These are phyloP conservation scores for Drosophila micromelanica DNA, from an alignment of 1,140 invertebrate genomes.

Conservation along the genomic window DNA sequence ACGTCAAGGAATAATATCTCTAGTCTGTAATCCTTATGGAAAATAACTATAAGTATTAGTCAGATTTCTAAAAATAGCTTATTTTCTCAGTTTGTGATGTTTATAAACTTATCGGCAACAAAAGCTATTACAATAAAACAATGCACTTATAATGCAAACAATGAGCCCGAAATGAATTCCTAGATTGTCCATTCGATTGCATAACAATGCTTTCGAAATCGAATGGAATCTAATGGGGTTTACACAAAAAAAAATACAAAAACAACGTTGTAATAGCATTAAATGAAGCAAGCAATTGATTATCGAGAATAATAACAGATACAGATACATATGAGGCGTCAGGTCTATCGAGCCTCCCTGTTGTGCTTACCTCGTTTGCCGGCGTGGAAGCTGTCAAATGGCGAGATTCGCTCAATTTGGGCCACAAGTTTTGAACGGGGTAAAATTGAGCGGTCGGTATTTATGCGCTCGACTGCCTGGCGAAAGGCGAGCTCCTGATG, in stretches of 20 bases:
- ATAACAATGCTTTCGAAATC: slow-evolving; percentile 53
- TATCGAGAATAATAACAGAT: slow-evolving; percentile 24
- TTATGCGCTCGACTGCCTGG: slow-evolving; percentile 95
- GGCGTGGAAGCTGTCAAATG: slow-evolving; percentile 95
- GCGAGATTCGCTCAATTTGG: slow-evolving; percentile 94
- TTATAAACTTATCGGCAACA: not conserved
- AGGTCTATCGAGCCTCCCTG: not conserved
- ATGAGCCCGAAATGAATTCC: not conserved
- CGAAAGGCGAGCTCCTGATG: slow-evolving; percentile 93
- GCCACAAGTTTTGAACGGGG: slow-evolving; percentile 92
- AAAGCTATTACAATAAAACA: not conserved
- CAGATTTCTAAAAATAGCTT: too few relatives aligned
- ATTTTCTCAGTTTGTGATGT: too few relatives aligned
- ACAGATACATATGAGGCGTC: slow-evolving; percentile 3
- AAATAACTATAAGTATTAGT: too few relatives aligned
- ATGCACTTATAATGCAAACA: not conserved
- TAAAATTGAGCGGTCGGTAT: slow-evolving; percentile 91
- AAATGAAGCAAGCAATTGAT: not conserved
- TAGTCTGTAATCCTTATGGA: too few relatives aligned
- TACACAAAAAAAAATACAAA: slow-evolving; percentile 23
- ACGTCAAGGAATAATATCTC: too few relatives aligned
- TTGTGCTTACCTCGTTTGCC: slow-evolving; percentile 92
- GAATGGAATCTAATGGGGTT: slow-evolving; percentile 35
- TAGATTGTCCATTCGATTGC: slow-evolving; percentile 32
- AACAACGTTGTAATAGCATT: not conserved